Conservation (phyloP, 2,113 vertebrate genomes). For the Ceratotherium simum region DNA sequence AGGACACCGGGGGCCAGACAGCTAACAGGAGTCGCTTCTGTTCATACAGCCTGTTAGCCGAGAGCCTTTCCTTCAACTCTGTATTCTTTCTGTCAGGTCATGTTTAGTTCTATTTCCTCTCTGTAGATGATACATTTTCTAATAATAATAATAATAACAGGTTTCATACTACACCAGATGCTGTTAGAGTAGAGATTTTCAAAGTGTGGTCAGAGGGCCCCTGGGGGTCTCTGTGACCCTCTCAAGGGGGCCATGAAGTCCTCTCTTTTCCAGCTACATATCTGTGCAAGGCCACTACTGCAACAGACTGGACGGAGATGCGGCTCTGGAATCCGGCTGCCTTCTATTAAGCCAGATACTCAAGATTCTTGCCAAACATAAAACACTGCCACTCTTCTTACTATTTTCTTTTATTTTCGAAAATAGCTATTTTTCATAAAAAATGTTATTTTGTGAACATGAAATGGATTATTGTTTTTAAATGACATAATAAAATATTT, state of each 20-base stretch:
- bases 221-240: not conserved
- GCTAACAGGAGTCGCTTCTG: accelerated
- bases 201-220: not conserved
- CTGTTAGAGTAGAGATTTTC: not conserved
- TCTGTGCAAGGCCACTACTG: not conserved
- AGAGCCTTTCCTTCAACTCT: not conserved
- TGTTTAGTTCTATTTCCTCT: not conserved
- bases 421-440: not conserved
- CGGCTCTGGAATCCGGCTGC: not conserved
- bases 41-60: not conserved
- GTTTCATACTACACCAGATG: not conserved
- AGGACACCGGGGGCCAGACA: not conserved
- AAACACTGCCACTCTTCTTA: not conserved
- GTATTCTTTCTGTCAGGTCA: not conserved
- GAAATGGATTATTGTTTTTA: not conserved
- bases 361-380: not conserved
- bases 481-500: not conserved
- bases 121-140: not conserved
- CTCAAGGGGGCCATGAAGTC: accelerated
- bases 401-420: not conserved
- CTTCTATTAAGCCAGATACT: not conserved
- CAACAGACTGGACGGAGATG: not conserved
- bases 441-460: constrained; percentile 5
- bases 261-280: not conserved
- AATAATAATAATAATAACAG: not conserved